Evolutionary conservation across 2,797 vertebrate species (phyloP).

Genomic region (Rousettus madagascariensis): DNA sequence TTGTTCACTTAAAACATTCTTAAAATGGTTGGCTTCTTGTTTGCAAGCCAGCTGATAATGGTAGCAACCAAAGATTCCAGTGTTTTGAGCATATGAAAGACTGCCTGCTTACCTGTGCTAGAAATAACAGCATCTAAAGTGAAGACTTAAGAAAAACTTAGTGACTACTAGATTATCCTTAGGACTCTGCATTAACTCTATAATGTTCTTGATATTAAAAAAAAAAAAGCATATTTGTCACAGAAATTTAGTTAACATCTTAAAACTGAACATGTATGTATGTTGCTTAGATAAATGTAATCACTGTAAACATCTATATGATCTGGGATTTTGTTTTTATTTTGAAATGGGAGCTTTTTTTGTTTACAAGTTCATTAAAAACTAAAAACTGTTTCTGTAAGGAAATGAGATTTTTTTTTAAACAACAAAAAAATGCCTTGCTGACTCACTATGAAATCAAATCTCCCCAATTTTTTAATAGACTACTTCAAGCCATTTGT

Average conservation of each 20-base stretch:
- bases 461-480: constrained; percentile 84
- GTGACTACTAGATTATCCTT: constrained; percentile 95
- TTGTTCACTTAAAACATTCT: constrained; percentile 91
- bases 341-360: constrained; percentile 89
- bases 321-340: constrained; percentile 90
- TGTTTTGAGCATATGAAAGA: constrained; percentile 94
- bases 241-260: constrained; percentile 90
- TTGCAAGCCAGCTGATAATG: constrained; percentile 86
- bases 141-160: constrained; percentile 91
- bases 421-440: constrained; percentile 84
- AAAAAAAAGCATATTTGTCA: constrained; percentile 90
- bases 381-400: constrained; percentile 88
- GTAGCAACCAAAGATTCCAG: constrained; percentile 92
- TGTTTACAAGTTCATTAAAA: constrained; percentile 92
- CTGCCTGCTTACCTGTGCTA: constrained; percentile 97
- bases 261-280: constrained; percentile 92
- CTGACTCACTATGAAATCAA: constrained; percentile 86
- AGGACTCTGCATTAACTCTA: constrained; percentile 96
- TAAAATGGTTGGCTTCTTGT: constrained; percentile 87
- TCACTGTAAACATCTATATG: constrained; percentile 92
- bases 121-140: constrained; percentile 93
- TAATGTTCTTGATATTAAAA: constrained; percentile 98
- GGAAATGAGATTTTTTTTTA: constrained; percentile 85
- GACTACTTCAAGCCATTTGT: constrained; percentile 85
- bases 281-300: constrained; percentile 93